Percentiles rank a stretch among this genome's conserved stretches.
phyloP scores from a whole-genome alignment of 2,797 vertebrate genomes.

The Anguilla pacifica region DNA sequence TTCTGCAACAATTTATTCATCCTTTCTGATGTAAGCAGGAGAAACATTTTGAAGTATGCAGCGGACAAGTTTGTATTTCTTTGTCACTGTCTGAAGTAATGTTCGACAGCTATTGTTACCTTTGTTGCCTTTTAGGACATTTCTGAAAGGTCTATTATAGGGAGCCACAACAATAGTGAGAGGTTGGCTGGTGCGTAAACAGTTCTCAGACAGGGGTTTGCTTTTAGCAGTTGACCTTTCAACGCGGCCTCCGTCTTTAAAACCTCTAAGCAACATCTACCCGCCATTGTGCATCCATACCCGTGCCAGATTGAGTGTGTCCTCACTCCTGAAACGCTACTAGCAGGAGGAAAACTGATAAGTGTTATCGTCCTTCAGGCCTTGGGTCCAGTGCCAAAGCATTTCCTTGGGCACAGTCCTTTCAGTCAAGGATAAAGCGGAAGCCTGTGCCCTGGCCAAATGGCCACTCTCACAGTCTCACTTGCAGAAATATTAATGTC shows the following conservation, averaged over 20 bases:
- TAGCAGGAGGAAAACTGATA: conserved; percentile 48
- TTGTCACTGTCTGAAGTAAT: conserved; percentile 19
- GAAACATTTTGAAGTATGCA: conserved; percentile 6
- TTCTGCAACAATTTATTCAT: neutral
- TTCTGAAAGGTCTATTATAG: conserved; percentile 56
- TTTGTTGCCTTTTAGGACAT: conserved; percentile 38
- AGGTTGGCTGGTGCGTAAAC: conserved; percentile 41
- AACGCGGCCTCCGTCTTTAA: conserved; percentile 25
- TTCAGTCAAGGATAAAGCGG: conserved; percentile 28
- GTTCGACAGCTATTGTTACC: conserved; percentile 45
- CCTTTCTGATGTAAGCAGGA: neutral
- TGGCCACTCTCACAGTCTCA: conserved; percentile 11
- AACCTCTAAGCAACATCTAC: conserved; percentile 29
- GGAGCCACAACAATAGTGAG: conserved; percentile 43
- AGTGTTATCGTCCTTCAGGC: conserved; percentile 39
- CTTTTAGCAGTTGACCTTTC: conserved; percentile 65
- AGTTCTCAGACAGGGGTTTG: conserved; percentile 56
- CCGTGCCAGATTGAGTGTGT: neutral
- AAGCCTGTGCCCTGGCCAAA: conserved; percentile 24
- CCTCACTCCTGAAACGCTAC: conserved; percentile 25
- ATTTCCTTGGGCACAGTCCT: conserved; percentile 37
- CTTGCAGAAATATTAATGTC: neutral
- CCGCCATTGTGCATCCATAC: conserved; percentile 13
- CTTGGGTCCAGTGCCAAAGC: conserved; percentile 36
- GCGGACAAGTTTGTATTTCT: neutral